A percentile compares a stretch with the other conserved stretches of the same genome.
phyloP scores from a whole-genome alignment of 2,113 vertebrate genomes.

The Onychostoma macrolepis region DNA sequence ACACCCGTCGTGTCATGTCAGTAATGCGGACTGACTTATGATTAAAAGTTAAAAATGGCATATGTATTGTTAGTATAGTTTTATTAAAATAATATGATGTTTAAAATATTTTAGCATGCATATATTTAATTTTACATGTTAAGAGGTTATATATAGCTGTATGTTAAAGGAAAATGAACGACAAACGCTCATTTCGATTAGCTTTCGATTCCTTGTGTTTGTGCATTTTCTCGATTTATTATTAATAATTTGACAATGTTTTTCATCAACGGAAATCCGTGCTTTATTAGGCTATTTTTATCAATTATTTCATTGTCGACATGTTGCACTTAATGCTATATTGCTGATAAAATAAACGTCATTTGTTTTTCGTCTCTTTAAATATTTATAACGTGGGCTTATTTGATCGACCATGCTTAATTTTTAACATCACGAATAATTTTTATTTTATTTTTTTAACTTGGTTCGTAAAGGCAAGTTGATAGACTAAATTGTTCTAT shows the following conservation, averaged over 20 bases:
- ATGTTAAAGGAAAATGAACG: background rate
- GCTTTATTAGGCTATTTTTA: background rate
- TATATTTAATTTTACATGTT: background rate
- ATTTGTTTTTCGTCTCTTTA: background rate
- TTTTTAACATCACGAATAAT: background rate
- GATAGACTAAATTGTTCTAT: background rate
- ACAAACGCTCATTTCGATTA: constrained; percentile 1
- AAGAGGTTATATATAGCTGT: background rate
- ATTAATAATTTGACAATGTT: background rate
- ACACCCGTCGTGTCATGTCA: background rate
- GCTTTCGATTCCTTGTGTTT: background rate
- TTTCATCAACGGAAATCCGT: background rate
- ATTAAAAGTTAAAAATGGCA: background rate
- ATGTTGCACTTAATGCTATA: background rate
- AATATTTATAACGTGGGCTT: no score
- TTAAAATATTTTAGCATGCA: background rate
- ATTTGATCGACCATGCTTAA: background rate
- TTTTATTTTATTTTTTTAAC: no score
- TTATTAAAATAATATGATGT: background rate
- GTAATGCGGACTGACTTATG: background rate
- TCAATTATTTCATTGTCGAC: background rate
- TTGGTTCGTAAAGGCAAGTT: background rate
- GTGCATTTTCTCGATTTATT: background rate
- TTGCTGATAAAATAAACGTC: background rate
- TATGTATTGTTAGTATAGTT: background rate